Base-by-base conservation (phyloP, 2,888 invertebrate genomes). In the Cylloceria caligata region DNA sequence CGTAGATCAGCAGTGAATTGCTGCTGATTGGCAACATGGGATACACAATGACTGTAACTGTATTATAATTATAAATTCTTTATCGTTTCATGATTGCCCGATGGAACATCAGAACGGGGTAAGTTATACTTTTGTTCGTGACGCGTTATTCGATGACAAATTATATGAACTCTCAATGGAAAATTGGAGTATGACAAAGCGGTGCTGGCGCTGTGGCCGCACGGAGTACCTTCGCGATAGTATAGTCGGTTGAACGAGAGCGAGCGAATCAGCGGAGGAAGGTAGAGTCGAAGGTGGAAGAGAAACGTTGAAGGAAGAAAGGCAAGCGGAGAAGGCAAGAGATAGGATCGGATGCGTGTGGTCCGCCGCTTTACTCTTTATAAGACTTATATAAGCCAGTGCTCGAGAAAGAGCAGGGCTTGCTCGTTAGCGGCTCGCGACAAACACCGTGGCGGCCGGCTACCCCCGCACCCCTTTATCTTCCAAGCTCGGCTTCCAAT, bases 271-370 rank as follows among this genome's bases (percentile, higher is more conserved):
- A 81, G 69, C 67, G 75, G 62, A 80, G 72, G 30, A 11, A 65
- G 77, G 49, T 34, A 42, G 72, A 82, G 36, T 62, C 72, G 79
- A 81, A 69, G 81, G 81, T 80, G 83, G 75, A 73, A 79, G 80
- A 77, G 83, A 72, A 64, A 76, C 69, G 57, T 71, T 80, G 78
- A 83, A 77, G 76, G 80, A 80, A 83, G 76, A 81, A 86, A 83
- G 77, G 80, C 67, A 81, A 84, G 77, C 84, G 86, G 78, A 84
- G 86, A 55, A 87, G 86, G 72, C 86, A 84, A 49, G 86, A 91
- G 92, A 92, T 92, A 92, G 91, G 91, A 92, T 92, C 92, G 88
- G 89, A 91, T 89, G 91, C 91, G 92, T 92, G 92, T 91, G 91
- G 92, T 92, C 92, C 90, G 85, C 87, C 90, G 90, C 88, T 92